A percentile compares a stretch with the other conserved stretches of the same genome.
Evolutionary conservation across 2,113 vertebrate species (phyloP).

Genomic region (Lonchura striata): DNA sequence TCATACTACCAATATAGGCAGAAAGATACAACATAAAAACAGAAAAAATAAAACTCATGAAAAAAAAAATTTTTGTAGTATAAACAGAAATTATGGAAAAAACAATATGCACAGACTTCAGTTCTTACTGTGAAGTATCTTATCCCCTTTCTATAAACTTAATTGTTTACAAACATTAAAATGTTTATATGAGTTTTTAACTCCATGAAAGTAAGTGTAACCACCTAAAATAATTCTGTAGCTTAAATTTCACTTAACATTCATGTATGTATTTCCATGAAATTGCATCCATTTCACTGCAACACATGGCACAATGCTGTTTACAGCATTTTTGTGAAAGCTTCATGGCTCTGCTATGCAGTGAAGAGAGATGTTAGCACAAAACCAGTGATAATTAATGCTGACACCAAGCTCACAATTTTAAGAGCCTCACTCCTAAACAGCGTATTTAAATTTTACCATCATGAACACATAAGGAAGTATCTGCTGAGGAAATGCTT

Average conservation of each 20-base stretch:
- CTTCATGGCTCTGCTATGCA: neutral
- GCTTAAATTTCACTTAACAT: neutral
- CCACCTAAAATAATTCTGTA: neutral
- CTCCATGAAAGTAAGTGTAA: neutral
- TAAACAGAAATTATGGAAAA: neutral
- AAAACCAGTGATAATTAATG: neutral
- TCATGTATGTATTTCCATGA: neutral
- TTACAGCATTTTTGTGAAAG: neutral
- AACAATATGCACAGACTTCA: accelerated
- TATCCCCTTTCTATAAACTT: neutral
- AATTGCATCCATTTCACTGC: neutral
- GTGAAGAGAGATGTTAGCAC: neutral
- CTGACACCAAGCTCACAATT: neutral
- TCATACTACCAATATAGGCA: neutral
- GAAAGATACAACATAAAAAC: neutral
- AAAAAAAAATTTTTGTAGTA: neutral
- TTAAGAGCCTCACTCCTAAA: neutral
- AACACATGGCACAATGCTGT: neutral
- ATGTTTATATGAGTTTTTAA: neutral
- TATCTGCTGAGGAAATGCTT: neutral
- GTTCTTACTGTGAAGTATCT: neutral
- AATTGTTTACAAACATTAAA: neutral
- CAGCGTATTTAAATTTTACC: neutral
- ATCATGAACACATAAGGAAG: neutral
- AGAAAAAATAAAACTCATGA: neutral